Conservation (phyloP, 2,888 invertebrate species). For the Gymnosoma rotundatum region DNA sequence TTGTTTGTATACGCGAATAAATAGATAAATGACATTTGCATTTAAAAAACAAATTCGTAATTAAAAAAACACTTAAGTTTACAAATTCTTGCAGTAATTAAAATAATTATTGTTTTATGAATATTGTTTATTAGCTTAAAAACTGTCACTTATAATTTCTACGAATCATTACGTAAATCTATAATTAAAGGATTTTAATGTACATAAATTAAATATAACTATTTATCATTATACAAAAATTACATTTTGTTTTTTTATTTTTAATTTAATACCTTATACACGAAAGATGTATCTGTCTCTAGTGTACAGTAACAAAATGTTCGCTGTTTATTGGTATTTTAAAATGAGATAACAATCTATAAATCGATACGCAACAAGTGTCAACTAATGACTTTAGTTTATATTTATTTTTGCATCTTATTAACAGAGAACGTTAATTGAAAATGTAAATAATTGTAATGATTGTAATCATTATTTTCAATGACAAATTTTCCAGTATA, state of each 20-base stretch:
- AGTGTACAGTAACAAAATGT: neutral
- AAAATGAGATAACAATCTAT: neutral
- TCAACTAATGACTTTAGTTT: constrained; percentile 16
- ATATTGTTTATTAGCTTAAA: neutral
- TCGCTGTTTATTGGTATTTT: neutral
- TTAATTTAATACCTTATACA: too few relatives aligned
- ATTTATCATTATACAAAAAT: too few relatives aligned
- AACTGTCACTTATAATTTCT: too few relatives aligned
- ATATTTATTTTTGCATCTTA: constrained; percentile 48
- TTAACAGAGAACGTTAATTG: constrained; percentile 49
- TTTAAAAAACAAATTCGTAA: constrained; percentile 29
- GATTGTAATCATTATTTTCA: constrained; percentile 37
- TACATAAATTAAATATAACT: constrained; percentile 19
- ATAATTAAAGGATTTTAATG: neutral
- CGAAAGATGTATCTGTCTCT: too few relatives aligned
- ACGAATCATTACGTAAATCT: too few relatives aligned
- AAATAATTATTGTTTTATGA: neutral
- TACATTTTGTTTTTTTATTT: too few relatives aligned
- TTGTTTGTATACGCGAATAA: constrained; percentile 22
- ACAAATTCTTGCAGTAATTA: constrained; percentile 12
- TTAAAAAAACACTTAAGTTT: neutral
- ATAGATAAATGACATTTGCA: constrained; percentile 32
- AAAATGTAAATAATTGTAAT: constrained; percentile 41
- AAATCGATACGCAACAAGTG: constrained; percentile 40
- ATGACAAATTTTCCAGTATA: constrained; percentile 13